Conservation (phyloP, 2,888 invertebrate species). For the Tiphia femorata region DNA sequence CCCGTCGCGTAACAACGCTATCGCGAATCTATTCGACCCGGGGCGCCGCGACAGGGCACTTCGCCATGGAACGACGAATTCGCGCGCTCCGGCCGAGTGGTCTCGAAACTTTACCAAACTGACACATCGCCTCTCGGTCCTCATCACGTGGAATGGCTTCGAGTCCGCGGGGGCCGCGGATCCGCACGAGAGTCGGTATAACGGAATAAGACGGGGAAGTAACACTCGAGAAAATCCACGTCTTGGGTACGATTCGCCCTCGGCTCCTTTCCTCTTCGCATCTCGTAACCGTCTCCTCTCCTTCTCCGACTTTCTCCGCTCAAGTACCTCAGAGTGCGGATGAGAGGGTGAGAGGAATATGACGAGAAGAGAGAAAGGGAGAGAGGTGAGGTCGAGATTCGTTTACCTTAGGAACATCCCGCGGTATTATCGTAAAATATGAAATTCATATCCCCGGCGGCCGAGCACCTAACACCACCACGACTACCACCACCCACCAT, state of each 20-base stretch:
- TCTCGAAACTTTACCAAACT: neutral
- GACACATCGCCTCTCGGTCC: conserved; percentile 9
- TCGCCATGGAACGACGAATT: no score
- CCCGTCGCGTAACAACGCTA: no score
- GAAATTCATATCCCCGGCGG: conserved; percentile 48
- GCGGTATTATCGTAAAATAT: conserved; percentile 52
- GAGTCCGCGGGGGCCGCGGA: neutral
- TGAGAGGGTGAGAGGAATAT: conserved; percentile 30
- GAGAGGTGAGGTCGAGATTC: conserved; percentile 26
- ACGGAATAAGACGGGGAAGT: conserved; percentile 3
- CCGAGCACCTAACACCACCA: conserved; percentile 7
- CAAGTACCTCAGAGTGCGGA: no score
- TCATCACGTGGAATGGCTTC: conserved; percentile 8
- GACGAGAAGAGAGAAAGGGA: neutral
- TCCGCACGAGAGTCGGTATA: conserved; percentile 6
- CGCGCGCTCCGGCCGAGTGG: conserved; percentile 1
- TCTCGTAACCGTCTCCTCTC: no score
- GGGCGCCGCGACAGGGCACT: no score
- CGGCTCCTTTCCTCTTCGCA: neutral
- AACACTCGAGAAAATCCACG: conserved; percentile 5
- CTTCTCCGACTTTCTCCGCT: neutral
- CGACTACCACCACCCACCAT: neutral
- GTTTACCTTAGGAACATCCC: conserved; percentile 47
- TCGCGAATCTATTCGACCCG: no score
- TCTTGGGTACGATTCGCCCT: conserved; percentile 24